Conservation (phyloP, 2,888 invertebrate genomes). For the Dryobotodes eremita region DNA sequence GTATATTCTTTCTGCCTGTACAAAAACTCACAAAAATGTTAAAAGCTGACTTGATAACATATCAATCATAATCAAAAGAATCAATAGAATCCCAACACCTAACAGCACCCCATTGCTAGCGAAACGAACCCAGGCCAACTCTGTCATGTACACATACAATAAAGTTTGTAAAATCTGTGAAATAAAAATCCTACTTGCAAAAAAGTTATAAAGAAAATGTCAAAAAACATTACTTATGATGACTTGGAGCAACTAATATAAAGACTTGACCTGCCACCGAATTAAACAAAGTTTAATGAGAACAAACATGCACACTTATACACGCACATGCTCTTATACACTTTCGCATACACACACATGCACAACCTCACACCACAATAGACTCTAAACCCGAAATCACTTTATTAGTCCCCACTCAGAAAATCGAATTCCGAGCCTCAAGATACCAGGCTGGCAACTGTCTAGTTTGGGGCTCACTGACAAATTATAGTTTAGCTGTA, state of each 20-base stretch:
- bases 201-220: background rate
- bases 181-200: background rate
- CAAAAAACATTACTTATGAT: too few species aligned
- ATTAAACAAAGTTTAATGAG: too few species aligned
- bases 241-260: background rate
- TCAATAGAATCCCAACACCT: background rate
- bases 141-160: background rate
- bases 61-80: background rate
- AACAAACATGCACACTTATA: too few species aligned
- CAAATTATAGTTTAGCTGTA: too few species aligned
- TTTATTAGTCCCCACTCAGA: too few species aligned
- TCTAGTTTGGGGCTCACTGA: too few species aligned
- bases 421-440: too few species aligned
- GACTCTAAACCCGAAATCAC: too few species aligned
- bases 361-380: too few species aligned
- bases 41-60: background rate
- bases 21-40: background rate
- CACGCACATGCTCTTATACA: too few species aligned
- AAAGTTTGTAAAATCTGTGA: background rate
- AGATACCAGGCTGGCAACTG: too few species aligned
- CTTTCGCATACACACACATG: too few species aligned
- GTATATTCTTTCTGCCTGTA: background rate
- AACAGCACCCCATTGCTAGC: background rate
- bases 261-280: background rate
- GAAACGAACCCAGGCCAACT: background rate